Evolutionary conservation across 1,140 invertebrate species (phyloP).

Genomic region (Choristoneura fumiferana): DNA sequence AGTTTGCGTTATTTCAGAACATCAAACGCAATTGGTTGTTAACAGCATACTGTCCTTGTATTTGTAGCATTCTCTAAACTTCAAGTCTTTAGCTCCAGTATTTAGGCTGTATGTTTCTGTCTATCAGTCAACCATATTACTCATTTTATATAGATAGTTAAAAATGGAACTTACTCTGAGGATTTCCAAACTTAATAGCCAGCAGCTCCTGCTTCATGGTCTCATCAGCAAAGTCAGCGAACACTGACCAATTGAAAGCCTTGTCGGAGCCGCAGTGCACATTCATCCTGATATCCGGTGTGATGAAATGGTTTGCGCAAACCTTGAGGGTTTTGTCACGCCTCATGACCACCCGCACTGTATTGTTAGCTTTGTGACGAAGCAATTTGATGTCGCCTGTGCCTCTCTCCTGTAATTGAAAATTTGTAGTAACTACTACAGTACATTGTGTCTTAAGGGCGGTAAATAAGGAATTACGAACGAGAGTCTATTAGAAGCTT

Average conservation of each 20-base stretch:
- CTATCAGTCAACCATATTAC: too few relatives aligned
- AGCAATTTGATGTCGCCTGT: constrained; percentile 91
- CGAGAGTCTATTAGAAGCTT: too few relatives aligned
- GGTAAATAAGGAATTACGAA: too few relatives aligned
- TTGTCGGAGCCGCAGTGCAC: constrained; percentile 89
- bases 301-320: constrained; percentile 93
- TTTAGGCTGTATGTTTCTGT: too few relatives aligned
- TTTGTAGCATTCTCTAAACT: too few relatives aligned
- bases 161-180: constrained; percentile 84
- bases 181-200: constrained; percentile 90
- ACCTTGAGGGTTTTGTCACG: constrained; percentile 93
- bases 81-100: too few relatives aligned
- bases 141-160: too few relatives aligned
- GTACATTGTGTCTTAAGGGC: too few relatives aligned
- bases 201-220: constrained; percentile 86
- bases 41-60: too few relatives aligned
- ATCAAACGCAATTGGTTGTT: too few relatives aligned
- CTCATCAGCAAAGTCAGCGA: constrained; percentile 92
- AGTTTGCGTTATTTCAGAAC: too few relatives aligned
- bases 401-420: constrained; percentile 83
- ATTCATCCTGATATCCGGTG: constrained; percentile 88
- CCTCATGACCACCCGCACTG: constrained; percentile 89
- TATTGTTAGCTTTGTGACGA: constrained; percentile 84
- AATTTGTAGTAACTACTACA: too few relatives aligned
- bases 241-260: constrained; percentile 91